Evolutionary conservation across 2,113 vertebrate species (phyloP), one percentile per base, ranked within the genome.

Genomic region (Anser brachyrhynchus): DNA sequence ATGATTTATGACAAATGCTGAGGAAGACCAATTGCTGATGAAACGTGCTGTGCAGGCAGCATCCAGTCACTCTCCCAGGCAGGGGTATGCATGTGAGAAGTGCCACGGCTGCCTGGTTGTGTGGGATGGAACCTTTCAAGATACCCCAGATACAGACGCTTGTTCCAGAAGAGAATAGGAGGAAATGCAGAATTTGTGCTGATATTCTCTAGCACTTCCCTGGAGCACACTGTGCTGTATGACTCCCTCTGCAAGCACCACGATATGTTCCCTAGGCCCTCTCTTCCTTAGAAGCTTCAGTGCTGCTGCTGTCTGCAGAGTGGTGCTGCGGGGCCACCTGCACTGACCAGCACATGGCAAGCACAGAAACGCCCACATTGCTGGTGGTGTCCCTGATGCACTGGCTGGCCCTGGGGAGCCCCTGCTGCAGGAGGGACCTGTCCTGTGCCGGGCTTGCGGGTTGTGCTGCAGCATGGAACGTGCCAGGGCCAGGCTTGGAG

Each of bases 41-140:
- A 6, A 72, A 49, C 14, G 1, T 17, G 65, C 35, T 77, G 69
- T 37, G 59, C 70, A 43, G 65, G 58, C 54, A 58, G 90, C 84
- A 79, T 49, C 25, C 54, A 19, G 39, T 1, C 1, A 2, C n/a
- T 41, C 19, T 21, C 1, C 0, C 29, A 25, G 55, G 19, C 59
- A 13, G 17, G 43, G 33, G 13, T 2, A 1, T 31, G 41, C 21
- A 6, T 59, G 13, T 54, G 37, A 55, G 54, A 49, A 29, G 77
- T 11, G 35, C 71, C 2, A 3, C 11, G 70, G 69, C 51, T 1
- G 5, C 13, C 52, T 61, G 77, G 37, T 66, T 69, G 41, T 31
- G 55, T 74, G 49, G 57, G 55, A 52, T 1, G 11, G 43, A 33
- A 69, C 73, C 49, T 75, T 33, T 58, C 67, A 13, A 7, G 51